phyloP scores from a whole-genome alignment of 2,797 vertebrate genomes.

The Rhadinocentrus ornatus region DNA sequence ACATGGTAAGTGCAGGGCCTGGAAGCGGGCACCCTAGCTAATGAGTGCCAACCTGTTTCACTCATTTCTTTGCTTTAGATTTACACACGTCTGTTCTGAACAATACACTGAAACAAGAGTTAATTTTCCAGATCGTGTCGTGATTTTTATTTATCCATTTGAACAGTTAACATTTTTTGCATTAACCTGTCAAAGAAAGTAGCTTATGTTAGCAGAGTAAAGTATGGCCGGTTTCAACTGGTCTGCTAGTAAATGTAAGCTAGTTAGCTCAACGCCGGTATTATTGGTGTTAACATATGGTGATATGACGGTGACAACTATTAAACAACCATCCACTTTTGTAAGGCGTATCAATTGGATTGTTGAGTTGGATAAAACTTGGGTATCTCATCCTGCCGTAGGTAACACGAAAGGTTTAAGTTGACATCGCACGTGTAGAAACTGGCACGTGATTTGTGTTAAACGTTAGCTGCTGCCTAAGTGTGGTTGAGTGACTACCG shows the following conservation, averaged over 20 bases:
- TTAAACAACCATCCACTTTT: not conserved
- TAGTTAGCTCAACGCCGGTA: conserved; percentile 51
- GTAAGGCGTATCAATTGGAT: not conserved
- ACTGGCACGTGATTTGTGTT: conserved; percentile 52
- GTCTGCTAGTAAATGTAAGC: conserved; percentile 50
- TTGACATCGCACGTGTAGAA: not conserved
- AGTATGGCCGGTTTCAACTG: conserved; percentile 43
- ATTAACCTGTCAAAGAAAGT: conserved; percentile 1
- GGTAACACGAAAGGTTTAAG: not conserved
- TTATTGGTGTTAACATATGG: conserved; percentile 30
- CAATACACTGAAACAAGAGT: not conserved
- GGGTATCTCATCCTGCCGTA: accelerated
- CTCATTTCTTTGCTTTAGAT: conserved; percentile 39
- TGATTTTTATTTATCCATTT: not conserved
- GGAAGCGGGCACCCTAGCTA: conserved; percentile 45
- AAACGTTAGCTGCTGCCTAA: conserved; percentile 58
- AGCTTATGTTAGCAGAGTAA: conserved; percentile 13
- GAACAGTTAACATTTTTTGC: not conserved
- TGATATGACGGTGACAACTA: no score
- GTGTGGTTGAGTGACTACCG: conserved; percentile 33
- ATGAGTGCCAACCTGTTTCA: conserved; percentile 70
- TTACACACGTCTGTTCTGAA: not conserved
- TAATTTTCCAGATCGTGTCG: accelerated
- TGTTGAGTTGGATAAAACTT: accelerated
- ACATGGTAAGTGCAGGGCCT: conserved; percentile 82